A percentile compares a stretch with the other conserved stretches of the same genome.
phyloP scores from a whole-genome alignment of 1,140 invertebrate genomes.

The Trypoxylus dichotomus region DNA sequence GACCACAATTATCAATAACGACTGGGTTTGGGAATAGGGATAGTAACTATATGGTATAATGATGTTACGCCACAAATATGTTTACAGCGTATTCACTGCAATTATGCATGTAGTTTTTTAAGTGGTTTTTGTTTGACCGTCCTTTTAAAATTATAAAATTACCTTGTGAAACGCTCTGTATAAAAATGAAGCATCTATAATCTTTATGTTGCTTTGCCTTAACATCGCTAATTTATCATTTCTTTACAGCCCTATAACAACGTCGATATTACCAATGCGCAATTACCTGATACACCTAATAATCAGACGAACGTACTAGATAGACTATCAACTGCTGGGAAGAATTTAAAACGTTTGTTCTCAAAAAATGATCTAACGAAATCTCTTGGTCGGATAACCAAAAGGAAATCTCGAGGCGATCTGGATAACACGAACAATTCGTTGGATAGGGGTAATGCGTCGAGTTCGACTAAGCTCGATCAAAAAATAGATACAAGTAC shows the following conservation, averaged over 20 bases:
- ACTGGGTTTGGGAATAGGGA: no score
- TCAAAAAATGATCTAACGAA: constrained; percentile 50
- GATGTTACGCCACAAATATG: no score
- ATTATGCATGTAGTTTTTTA: no score
- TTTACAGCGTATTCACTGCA: no score
- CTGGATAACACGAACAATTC: constrained; percentile 28
- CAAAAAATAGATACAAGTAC: not conserved
- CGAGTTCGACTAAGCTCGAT: constrained; percentile 3
- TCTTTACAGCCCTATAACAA: constrained; percentile 54
- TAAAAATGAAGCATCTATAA: no score
- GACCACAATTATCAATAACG: no score
- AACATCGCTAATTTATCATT: no score
- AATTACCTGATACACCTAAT: constrained; percentile 61
- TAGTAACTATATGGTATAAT: no score
- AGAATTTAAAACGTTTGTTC: constrained; percentile 47
- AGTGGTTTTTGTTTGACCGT: no score
- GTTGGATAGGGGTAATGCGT: not conserved
- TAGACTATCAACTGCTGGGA: constrained; percentile 48
- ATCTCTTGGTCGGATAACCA: constrained; percentile 49
- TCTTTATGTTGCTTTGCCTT: no score
- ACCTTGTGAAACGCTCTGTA: no score
- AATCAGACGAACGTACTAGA: constrained; percentile 59
- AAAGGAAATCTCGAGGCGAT: constrained; percentile 48
- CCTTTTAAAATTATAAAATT: no score
- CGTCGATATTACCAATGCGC: constrained; percentile 57